Evolutionary conservation across 2,888 invertebrate genomes (phyloP).

Genomic region (Pollenia labialis): DNA sequence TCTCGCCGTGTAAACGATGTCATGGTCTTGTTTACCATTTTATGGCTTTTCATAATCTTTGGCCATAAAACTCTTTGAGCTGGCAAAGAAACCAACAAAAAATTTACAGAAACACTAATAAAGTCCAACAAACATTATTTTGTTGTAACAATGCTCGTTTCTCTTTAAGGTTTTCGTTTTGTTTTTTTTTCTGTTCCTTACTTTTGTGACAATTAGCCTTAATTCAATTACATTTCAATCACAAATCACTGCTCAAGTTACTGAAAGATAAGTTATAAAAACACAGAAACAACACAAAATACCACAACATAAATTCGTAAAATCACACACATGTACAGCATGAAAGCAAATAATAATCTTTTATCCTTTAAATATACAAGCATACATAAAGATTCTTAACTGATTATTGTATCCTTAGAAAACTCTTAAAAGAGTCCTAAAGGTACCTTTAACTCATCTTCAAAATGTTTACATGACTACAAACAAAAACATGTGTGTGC

Average conservation of each 20-base stretch:
- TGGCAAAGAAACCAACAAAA: constrained; percentile 6
- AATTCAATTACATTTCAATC: constrained; percentile 55
- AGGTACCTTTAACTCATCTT: constrained; percentile 16
- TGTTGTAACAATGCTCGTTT: background rate
- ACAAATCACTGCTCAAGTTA: constrained; percentile 49
- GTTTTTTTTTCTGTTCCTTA: background rate
- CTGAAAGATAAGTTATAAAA: constrained; percentile 1
- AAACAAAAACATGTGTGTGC: too few relatives aligned
- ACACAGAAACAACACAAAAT: background rate
- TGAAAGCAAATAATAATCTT: constrained; percentile 23
- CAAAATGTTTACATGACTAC: background rate
- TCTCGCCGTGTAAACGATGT: background rate
- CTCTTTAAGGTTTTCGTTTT: background rate
- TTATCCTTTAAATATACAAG: constrained; percentile 18
- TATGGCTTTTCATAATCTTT: constrained; percentile 30
- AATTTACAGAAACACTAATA: constrained; percentile 10
- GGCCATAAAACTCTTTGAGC: constrained; percentile 31
- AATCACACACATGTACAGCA: background rate
- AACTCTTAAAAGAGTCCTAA: constrained; percentile 21
- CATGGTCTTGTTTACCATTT: constrained; percentile 18
- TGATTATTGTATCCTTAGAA: constrained; percentile 6
- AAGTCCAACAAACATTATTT: constrained; percentile 22
- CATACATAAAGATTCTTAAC: constrained; percentile 12
- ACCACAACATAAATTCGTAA: too few relatives aligned
- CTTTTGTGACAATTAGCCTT: constrained; percentile 31